Percentiles rank a stretch among this genome's conserved stretches.
Conservation (phyloP, 2,797 vertebrate genomes). For the Alcedo quadribrachys region DNA sequence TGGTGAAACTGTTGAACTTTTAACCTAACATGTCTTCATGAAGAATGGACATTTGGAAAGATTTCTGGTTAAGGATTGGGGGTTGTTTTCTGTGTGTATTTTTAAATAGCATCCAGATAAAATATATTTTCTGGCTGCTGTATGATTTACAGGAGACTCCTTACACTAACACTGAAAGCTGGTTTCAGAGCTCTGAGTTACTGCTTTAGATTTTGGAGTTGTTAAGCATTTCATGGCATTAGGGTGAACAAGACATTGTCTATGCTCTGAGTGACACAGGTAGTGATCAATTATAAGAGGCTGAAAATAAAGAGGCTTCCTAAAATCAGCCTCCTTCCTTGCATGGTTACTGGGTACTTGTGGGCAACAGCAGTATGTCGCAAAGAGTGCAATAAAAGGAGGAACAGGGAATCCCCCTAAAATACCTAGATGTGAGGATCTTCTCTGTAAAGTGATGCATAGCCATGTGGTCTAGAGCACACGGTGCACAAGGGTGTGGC, state of each 20-base stretch:
- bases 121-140: constrained; percentile 58
- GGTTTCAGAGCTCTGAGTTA: neutral
- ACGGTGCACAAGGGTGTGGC: neutral
- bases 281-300: neutral
- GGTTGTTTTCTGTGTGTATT: constrained; percentile 37
- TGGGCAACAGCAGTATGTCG: neutral
- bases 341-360: neutral
- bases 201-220: neutral
- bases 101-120: constrained; percentile 60
- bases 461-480: neutral
- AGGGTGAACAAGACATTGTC: neutral
- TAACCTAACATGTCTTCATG: constrained; percentile 58
- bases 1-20: constrained; percentile 67
- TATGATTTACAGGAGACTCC: constrained; percentile 29
- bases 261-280: neutral
- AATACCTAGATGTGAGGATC: neutral
- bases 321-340: neutral
- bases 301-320: neutral
- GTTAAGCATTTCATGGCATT: neutral
- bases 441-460: neutral
- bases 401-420: neutral
- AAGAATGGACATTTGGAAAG: constrained; percentile 58
- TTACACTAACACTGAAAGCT: neutral
- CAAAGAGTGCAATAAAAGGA: neutral
- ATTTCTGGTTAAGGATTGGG: constrained; percentile 6